Conservation (phyloP, 2,888 invertebrate species). For the Hymenopus coronatus region DNA sequence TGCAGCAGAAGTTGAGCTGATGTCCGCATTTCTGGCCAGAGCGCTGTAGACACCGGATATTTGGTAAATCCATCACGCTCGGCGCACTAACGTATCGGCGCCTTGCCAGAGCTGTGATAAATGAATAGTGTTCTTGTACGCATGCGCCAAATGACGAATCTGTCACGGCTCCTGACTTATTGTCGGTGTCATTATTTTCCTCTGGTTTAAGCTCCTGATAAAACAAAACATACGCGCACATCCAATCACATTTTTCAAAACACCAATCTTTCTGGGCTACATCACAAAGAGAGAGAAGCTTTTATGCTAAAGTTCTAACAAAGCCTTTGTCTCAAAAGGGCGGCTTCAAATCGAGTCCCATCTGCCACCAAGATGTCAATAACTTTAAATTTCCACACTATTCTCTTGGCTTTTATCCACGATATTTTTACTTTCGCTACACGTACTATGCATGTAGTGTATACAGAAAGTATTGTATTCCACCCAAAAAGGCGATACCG, state of each 20-base stretch:
- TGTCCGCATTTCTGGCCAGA: background rate
- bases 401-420: too few relatives aligned
- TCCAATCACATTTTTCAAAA: background rate
- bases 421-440: too few relatives aligned
- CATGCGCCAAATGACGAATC: background rate
- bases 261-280: background rate
- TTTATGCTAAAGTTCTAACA: too few relatives aligned
- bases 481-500: too few relatives aligned
- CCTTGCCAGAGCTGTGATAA: background rate
- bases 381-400: too few relatives aligned
- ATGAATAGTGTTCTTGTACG: background rate
- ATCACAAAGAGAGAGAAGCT: too few relatives aligned
- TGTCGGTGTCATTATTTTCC: background rate
- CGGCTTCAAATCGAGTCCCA: too few relatives aligned
- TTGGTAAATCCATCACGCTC: background rate
- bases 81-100: background rate
- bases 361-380: too few relatives aligned
- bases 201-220: background rate
- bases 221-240: background rate
- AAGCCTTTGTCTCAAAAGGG: too few relatives aligned
- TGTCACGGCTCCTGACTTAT: background rate
- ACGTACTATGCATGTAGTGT: too few relatives aligned
- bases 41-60: background rate
- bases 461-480: too few relatives aligned
- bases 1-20: background rate